These are phyloP conservation scores for Psittacula derbiana DNA, from an alignment of 2,797 vertebrate genomes.

Conservation along the genomic window DNA sequence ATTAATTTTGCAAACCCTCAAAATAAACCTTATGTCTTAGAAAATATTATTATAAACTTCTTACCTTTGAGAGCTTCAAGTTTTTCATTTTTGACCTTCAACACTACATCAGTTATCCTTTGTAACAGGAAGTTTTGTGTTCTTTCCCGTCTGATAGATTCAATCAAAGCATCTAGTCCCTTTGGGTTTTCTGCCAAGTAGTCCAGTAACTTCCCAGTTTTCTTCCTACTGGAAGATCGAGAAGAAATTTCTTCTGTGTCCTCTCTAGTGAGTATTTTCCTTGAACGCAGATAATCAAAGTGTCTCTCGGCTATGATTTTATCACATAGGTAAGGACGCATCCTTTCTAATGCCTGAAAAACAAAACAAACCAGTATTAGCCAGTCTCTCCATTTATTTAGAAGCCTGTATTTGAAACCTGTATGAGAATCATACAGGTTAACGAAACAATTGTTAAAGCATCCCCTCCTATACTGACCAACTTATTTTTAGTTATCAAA, in stretches of 20 bases:
- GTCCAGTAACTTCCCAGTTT: conserved; percentile 88
- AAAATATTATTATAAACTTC: neutral
- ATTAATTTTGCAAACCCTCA: neutral
- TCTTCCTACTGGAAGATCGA: conserved; percentile 86
- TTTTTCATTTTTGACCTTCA: conserved; percentile 90
- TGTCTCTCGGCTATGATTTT: conserved; percentile 94
- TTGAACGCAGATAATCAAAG: conserved; percentile 92
- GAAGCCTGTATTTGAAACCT: neutral
- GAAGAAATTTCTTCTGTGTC: conserved; percentile 94
- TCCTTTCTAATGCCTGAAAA: conserved; percentile 86
- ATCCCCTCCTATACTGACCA: neutral
- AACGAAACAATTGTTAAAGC: neutral
- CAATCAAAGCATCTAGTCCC: conserved; percentile 88
- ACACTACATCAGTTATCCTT: conserved; percentile 94
- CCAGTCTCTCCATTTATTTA: neutral
- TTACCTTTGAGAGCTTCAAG: conserved; percentile 88
- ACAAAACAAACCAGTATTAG: conserved; percentile 3
- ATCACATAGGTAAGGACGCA: conserved; percentile 90
- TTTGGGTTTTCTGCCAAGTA: conserved; percentile 91
- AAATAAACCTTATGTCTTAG: neutral
- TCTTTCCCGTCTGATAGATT: conserved; percentile 88
- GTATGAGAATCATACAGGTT: neutral
- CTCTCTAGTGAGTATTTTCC: conserved; percentile 90
- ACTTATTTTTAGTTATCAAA: neutral
- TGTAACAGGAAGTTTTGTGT: conserved; percentile 91